phyloP scores from a whole-genome alignment of 2,113 vertebrate genomes.

The Desmodus rotundus region DNA sequence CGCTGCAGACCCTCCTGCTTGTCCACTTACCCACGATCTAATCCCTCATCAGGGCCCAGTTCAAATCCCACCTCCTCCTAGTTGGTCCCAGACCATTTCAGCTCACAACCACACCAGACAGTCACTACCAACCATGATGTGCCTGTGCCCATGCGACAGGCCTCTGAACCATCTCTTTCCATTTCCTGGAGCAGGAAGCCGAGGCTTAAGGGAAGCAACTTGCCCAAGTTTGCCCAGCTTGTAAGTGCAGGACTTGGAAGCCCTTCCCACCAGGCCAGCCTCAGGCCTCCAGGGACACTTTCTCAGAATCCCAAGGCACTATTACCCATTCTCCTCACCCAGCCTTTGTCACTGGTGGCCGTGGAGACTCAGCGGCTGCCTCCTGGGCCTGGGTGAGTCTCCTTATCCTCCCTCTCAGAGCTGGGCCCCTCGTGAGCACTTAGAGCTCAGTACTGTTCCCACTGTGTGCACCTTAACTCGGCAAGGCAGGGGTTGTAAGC shows the following conservation, averaged over 20 bases:
- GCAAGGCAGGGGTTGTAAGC: neutral
- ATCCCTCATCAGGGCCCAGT: neutral
- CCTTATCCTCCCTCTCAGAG: neutral
- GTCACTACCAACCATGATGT: fast-evolving
- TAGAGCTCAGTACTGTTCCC: neutral
- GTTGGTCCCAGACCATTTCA: neutral
- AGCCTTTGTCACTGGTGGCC: neutral
- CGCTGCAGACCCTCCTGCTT: neutral
- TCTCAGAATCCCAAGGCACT: neutral
- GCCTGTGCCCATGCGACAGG: neutral
- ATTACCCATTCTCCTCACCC: too few relatives aligned
- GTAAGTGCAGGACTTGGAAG: neutral
- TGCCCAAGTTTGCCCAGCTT: neutral
- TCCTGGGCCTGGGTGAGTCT: neutral
- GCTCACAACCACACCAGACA: neutral
- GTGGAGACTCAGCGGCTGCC: neutral
- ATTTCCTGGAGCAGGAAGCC: neutral
- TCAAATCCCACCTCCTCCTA: neutral
- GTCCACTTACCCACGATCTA: neutral
- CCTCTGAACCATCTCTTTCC: neutral
- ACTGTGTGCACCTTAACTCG: neutral
- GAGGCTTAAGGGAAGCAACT: neutral
- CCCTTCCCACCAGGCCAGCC: neutral
- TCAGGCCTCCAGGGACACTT: neutral
- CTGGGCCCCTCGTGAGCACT: neutral